These are phyloP conservation scores for Drosophila prostipennis DNA, from an alignment of 2,888 invertebrate species.

Conservation along the genomic window DNA sequence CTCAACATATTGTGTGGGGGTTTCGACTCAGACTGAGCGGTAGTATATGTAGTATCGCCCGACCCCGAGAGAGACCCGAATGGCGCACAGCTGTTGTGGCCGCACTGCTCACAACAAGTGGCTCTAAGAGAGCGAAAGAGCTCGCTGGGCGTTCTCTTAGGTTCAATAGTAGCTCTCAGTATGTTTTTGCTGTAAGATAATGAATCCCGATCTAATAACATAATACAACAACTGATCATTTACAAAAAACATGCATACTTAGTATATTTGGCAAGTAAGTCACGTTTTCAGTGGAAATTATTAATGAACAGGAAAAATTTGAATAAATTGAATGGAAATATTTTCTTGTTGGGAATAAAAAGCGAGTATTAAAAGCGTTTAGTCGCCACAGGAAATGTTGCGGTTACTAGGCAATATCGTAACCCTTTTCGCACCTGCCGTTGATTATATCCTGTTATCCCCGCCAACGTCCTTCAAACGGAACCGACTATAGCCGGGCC, in stretches of 20 bases:
- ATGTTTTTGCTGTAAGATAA: no score
- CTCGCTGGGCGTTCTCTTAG: not conserved
- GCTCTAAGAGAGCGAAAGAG: conserved; percentile 28
- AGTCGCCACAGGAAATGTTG: not conserved
- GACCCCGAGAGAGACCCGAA: not conserved
- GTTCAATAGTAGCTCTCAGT: not conserved
- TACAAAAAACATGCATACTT: no score
- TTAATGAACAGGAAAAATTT: no score
- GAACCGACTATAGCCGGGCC: conserved; percentile 2
- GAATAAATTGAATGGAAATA: not conserved
- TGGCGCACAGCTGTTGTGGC: conserved; percentile 15
- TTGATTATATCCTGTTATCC: conserved; percentile 40
- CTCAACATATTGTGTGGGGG: conserved; percentile 69
- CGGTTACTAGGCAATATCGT: conserved; percentile 13
- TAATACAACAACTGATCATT: not conserved
- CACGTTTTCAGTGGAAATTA: not conserved
- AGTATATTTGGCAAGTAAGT: no score
- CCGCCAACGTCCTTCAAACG: not conserved
- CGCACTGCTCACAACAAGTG: conserved; percentile 43
- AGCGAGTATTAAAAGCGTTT: not conserved
- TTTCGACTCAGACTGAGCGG: conserved; percentile 67
- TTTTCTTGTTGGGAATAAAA: not conserved
- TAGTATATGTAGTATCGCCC: not conserved
- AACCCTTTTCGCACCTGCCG: conserved; percentile 62
- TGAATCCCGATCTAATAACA: not conserved